These are phyloP conservation scores for Mythimna vitellina DNA, from an alignment of 2,888 invertebrate species.

Conservation along the genomic window DNA sequence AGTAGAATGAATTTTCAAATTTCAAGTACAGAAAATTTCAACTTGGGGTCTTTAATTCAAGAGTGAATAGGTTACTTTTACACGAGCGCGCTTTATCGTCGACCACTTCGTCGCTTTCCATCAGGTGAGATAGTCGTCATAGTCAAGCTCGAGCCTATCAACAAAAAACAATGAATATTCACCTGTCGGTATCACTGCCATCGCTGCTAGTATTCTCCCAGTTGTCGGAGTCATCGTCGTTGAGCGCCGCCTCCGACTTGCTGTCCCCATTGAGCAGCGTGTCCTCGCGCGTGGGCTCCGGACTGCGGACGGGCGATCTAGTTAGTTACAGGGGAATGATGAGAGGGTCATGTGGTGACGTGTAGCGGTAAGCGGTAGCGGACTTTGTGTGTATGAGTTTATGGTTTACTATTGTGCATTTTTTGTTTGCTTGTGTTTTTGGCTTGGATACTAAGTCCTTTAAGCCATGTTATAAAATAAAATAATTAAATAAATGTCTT, in stretches of 20 bases:
- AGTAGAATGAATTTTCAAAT: too few relatives aligned
- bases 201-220: conserved; percentile 90
- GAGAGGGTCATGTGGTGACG: conserved; percentile 20
- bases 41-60: too few relatives aligned
- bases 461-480: too few relatives aligned
- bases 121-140: too few relatives aligned
- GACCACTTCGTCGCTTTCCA: too few relatives aligned
- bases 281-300: conserved; percentile 85
- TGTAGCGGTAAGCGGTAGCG: conserved; percentile 33
- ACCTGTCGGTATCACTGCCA: conserved; percentile 89
- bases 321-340: conserved; percentile 54
- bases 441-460: too few relatives aligned
- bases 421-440: too few relatives aligned
- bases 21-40: too few relatives aligned
- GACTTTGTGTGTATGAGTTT: neutral
- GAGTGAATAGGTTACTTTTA: too few relatives aligned
- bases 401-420: neutral
- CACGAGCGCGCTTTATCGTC: too few relatives aligned
- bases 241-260: conserved; percentile 75
- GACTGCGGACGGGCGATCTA: conserved; percentile 73
- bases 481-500: too few relatives aligned
- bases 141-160: too few relatives aligned
- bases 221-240: conserved; percentile 88
- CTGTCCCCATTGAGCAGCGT: conserved; percentile 83
- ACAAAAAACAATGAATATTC: neutral